A percentile compares a stretch with the other conserved stretches of the same genome.
These are phyloP conservation scores for Coendou prehensilis DNA, from an alignment of 2,797 vertebrate species.

Conservation along the genomic window DNA sequence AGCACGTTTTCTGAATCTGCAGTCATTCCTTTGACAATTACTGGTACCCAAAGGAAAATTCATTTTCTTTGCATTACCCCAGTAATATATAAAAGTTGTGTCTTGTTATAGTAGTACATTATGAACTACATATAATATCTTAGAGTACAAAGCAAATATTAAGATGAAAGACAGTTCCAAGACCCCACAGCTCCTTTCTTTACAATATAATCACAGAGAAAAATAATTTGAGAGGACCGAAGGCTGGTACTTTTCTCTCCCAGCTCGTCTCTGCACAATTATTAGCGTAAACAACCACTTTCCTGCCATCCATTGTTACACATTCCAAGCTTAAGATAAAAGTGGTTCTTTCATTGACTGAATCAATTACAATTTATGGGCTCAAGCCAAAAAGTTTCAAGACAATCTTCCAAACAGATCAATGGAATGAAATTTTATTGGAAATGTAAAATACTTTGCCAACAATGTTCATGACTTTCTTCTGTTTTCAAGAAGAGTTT, in stretches of 20 bases:
- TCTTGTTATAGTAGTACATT: slow-evolving; percentile 80
- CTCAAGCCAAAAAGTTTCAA: slow-evolving; percentile 72
- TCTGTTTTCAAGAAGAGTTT: slow-evolving; percentile 73
- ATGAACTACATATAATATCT: slow-evolving; percentile 75
- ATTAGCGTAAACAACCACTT: slow-evolving; percentile 69
- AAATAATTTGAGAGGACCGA: slow-evolving; percentile 68
- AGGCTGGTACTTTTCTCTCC: background rate
- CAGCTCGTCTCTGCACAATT: slow-evolving; percentile 32
- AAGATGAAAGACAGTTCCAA: slow-evolving; percentile 67
- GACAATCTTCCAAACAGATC: slow-evolving; percentile 82
- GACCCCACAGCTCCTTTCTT: slow-evolving; percentile 58
- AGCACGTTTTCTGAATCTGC: slow-evolving; percentile 79
- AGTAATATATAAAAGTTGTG: slow-evolving; percentile 77
- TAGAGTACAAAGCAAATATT: slow-evolving; percentile 72
- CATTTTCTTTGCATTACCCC: slow-evolving; percentile 80
- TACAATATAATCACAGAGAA: slow-evolving; percentile 65
- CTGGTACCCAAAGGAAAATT: slow-evolving; percentile 79
- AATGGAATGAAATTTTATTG: slow-evolving; percentile 70
- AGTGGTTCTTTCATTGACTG: slow-evolving; percentile 62
- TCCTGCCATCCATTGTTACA: slow-evolving; percentile 51
- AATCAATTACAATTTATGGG: slow-evolving; percentile 73
- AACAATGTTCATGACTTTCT: slow-evolving; percentile 57
- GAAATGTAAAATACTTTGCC: slow-evolving; percentile 63
- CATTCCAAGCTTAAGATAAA: slow-evolving; percentile 65
- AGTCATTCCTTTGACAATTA: slow-evolving; percentile 84